These are phyloP conservation scores for Antennarius maculatus DNA, from an alignment of 2,797 vertebrate species.

Conservation along the genomic window DNA sequence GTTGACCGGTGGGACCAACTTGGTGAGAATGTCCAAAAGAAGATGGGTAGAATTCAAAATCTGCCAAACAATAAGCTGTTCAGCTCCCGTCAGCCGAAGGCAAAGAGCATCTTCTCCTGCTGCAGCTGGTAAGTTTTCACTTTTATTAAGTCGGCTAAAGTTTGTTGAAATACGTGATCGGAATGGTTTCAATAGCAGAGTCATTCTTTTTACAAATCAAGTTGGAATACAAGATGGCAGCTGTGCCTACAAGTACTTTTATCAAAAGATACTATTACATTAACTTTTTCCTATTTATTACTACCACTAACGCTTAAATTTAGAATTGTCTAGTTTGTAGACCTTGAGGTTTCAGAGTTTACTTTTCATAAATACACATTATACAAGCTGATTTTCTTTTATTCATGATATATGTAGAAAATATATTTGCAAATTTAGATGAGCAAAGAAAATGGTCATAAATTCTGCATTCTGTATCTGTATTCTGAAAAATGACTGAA, in stretches of 20 bases:
- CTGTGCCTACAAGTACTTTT: no score
- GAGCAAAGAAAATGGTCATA: background rate
- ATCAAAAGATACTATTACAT: background rate
- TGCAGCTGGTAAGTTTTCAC: conserved; percentile 73
- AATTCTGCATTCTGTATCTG: background rate
- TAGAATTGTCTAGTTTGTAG: background rate
- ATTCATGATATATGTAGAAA: no score
- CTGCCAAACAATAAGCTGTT: conserved; percentile 88
- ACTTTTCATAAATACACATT: background rate
- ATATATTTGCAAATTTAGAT: background rate
- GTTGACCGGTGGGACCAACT: conserved; percentile 51
- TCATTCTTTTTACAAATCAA: no score
- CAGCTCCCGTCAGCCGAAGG: conserved; percentile 79
- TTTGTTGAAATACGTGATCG: background rate
- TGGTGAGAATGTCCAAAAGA: conserved; percentile 85
- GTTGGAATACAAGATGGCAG: no score
- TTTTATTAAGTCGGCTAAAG: background rate
- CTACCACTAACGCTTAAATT: no score
- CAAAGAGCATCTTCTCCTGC: conserved; percentile 71
- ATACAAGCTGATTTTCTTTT: background rate
- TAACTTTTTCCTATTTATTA: background rate
- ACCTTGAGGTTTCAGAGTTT: background rate
- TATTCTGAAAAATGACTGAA: conserved; percentile 1
- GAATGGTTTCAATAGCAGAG: no score
- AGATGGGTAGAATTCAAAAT: conserved; percentile 87